Evolutionary conservation across 2,797 vertebrate species (phyloP), one percentile per base, ranked within the genome.

Genomic region (Anolis apletophallus): DNA sequence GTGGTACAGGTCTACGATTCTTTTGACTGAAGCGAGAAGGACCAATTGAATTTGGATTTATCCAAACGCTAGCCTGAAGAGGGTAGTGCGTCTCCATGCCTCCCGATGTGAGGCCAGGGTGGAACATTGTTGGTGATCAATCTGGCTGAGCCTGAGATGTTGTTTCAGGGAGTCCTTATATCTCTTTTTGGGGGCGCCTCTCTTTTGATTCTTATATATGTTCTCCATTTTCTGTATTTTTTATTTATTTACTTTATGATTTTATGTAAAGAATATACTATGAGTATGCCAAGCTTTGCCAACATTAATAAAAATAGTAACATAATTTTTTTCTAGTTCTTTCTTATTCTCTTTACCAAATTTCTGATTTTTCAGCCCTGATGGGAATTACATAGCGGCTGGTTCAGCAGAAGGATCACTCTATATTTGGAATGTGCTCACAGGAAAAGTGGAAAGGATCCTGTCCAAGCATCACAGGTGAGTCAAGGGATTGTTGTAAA

Each of bases 381-480:
- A 99, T 0, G 97, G 98, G 61, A 96, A 95, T 91, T 99, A 98
- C 0, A 96, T 99, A 80, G 97, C 96, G 0, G 98, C 97, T 29
- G 99, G 99, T 13, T 99, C 99, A 3, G 98, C 98, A 2, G 98
- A 99, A 5, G 98, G 98, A 0, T 94, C 95, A 12, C 96, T 99
- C 13, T 99, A 98, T 72, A 40, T 99, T 36, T 99, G 99, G 99
- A 98, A 96, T 16, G 98, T 99, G 81, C 95, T 98, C 73, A 98
- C 98, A 0, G 99, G 98, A 75, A 99, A 99, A 46, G 93, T 99
- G 92, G 99, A 99, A 83, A 96, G 96, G 59, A 96, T 94, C 0
- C 97, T 99, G 68, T 97, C 98, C 71, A 98, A 98, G 76, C 97
- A 97, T 87, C 99, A 99, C 96, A 97, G 98, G 99, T 99, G 91